A percentile compares a stretch with the other conserved stretches of the same genome.
Conservation (phyloP, 1,140 invertebrate species). For the Zaprionus ghesquierei region DNA sequence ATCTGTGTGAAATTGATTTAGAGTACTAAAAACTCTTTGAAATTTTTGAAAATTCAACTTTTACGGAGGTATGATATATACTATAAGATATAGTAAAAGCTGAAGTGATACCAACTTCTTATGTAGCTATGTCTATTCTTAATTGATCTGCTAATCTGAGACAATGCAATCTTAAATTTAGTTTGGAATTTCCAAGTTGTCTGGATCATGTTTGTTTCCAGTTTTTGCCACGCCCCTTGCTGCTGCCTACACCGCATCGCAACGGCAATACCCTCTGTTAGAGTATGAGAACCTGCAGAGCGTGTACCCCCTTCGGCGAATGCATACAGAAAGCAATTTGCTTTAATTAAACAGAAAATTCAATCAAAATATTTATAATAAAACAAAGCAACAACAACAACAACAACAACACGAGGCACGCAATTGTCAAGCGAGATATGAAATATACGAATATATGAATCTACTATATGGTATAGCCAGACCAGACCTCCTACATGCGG, state of each 20-base stretch:
- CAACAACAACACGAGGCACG: slow-evolving; percentile 19
- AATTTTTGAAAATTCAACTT: not conserved
- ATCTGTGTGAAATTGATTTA: not conserved
- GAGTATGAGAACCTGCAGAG: slow-evolving; percentile 1
- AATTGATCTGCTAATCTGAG: no score
- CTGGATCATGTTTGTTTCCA: not conserved
- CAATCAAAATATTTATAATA: slow-evolving; percentile 80
- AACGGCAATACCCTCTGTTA: not conserved
- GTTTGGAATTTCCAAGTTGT: no score
- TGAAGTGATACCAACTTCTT: no score
- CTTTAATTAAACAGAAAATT: slow-evolving; percentile 80
- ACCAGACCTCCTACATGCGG: slow-evolving; percentile 57
- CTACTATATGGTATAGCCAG: slow-evolving; percentile 1
- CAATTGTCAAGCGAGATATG: slow-evolving; percentile 24
- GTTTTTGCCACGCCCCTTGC: not conserved
- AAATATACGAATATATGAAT: not conserved
- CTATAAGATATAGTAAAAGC: no score
- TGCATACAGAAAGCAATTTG: slow-evolving; percentile 74
- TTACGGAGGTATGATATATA: not conserved
- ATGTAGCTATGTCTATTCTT: no score
- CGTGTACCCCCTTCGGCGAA: slow-evolving; percentile 34
- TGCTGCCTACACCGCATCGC: not conserved
- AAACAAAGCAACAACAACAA: slow-evolving; percentile 37
- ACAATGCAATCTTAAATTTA: no score
- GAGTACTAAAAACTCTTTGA: not conserved